phyloP scores from a whole-genome alignment of 2,888 invertebrate species.

The Agonopterix alstromeriana region DNA sequence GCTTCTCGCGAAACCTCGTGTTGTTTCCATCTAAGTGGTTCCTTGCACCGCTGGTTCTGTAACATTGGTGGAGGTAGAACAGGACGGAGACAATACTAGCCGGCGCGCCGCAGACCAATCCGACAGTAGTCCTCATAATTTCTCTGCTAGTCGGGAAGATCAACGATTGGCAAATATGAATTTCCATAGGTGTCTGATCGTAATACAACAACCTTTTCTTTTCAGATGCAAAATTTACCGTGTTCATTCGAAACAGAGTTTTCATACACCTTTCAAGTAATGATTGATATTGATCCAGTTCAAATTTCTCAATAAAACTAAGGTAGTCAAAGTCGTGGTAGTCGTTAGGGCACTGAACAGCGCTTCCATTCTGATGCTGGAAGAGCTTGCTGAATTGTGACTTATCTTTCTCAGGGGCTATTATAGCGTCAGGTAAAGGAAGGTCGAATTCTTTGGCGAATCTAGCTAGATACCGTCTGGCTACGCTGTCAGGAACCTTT shows the following conservation, averaged over 20 bases:
- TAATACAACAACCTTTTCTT: constrained; percentile 39
- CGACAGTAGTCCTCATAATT: constrained; percentile 56
- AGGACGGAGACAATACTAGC: constrained; percentile 53
- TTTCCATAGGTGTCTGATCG: constrained; percentile 61
- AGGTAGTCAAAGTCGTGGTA: constrained; percentile 56
- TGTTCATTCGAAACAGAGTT: constrained; percentile 39
- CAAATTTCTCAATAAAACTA: constrained; percentile 49
- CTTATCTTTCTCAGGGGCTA: constrained; percentile 29
- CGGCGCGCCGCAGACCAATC: constrained; percentile 52
- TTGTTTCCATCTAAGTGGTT: constrained; percentile 58
- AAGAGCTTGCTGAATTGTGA: constrained; percentile 46
- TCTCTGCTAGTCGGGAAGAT: constrained; percentile 50
- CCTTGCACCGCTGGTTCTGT: constrained; percentile 43
- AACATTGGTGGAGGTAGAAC: constrained; percentile 64
- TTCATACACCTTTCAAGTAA: constrained; percentile 45
- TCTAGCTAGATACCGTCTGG: constrained; percentile 38
- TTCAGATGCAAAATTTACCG: constrained; percentile 17
- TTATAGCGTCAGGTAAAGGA: constrained; percentile 43
- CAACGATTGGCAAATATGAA: constrained; percentile 45
- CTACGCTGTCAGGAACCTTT: constrained; percentile 30
- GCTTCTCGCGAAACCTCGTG: constrained; percentile 51
- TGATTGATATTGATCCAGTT: constrained; percentile 56
- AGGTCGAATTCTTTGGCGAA: constrained; percentile 49
- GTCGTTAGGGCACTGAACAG: constrained; percentile 34
- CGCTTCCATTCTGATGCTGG: constrained; percentile 45